Evolutionary conservation across 2,888 invertebrate genomes (phyloP).

Genomic region (Cephalotes varians): DNA sequence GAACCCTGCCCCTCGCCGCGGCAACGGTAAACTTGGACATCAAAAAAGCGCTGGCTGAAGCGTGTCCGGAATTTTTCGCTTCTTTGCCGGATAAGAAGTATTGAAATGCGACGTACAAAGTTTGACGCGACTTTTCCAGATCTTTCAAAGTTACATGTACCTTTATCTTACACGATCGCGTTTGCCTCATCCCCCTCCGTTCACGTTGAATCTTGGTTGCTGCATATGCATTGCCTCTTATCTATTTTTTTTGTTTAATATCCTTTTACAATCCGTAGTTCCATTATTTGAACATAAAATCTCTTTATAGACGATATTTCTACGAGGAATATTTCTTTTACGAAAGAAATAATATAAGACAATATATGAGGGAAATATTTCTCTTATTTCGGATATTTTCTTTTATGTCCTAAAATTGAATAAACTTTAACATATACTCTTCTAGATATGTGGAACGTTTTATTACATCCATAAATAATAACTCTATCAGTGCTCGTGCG

Average conservation of each 20-base stretch:
- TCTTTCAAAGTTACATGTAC: conserved; percentile 40
- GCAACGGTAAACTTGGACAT: conserved; percentile 44
- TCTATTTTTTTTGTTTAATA: conserved; percentile 22
- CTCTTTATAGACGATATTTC: conserved; percentile 36
- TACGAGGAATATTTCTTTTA: conserved; percentile 1
- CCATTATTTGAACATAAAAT: conserved; percentile 21
- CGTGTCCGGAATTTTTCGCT: conserved; percentile 49
- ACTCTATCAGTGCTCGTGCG: background rate
- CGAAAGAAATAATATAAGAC: conserved; percentile 11
- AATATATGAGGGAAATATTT: conserved; percentile 10
- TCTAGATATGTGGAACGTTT: background rate
- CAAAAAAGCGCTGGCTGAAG: conserved; percentile 49
- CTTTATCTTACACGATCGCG: conserved; percentile 49
- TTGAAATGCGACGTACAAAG: conserved; percentile 55
- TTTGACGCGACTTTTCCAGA: conserved; percentile 44
- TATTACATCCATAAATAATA: conserved; percentile 11
- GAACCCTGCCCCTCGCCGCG: conserved; percentile 56
- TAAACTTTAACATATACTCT: conserved; percentile 15
- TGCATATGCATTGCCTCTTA: background rate
- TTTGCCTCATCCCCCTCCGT: background rate
- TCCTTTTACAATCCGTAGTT: conserved; percentile 7
- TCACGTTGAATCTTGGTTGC: conserved; percentile 2
- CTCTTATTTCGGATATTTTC: conserved; percentile 10
- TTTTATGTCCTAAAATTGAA: conserved; percentile 18
- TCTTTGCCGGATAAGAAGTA: conserved; percentile 50